These are phyloP conservation scores for Stigmatopora argus DNA, from an alignment of 2,113 vertebrate species.

Conservation along the genomic window DNA sequence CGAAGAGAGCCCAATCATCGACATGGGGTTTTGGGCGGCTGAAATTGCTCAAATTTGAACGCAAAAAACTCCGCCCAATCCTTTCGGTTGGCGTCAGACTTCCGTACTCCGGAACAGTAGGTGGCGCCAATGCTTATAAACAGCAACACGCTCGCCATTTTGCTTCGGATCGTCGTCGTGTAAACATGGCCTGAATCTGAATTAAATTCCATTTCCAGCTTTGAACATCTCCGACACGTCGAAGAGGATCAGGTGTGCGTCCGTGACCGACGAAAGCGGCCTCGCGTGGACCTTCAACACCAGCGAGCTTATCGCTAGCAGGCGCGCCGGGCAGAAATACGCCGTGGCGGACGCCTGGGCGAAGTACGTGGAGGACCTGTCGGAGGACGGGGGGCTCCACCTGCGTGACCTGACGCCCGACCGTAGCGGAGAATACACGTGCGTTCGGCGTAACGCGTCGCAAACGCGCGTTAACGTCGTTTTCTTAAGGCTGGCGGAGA, in stretches of 20 bases:
- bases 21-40: no score
- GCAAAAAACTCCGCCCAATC: no score
- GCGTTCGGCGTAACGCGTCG: constrained; percentile 9
- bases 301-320: neutral
- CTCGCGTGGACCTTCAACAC: constrained; percentile 31
- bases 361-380: neutral
- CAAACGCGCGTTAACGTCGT: constrained; percentile 1
- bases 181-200: no score
- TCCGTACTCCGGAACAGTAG: no score
- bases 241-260: constrained; percentile 26
- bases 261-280: neutral
- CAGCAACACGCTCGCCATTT: no score
- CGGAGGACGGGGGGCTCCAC: constrained; percentile 16
- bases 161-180: no score
- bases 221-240: neutral
- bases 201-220: constrained; percentile 6
- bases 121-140: no score
- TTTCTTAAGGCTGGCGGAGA: neutral
- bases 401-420: constrained; percentile 4
- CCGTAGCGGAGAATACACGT: constrained; percentile 39
- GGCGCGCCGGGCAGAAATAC: neutral
- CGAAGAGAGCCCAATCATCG: no score
- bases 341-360: neutral
- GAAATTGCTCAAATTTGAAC: no score
- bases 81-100: no score